A percentile compares a stretch with the other conserved stretches of the same genome.
These are phyloP conservation scores for Lepidurus apus DNA, from an alignment of 1,140 invertebrate species.

Conservation along the genomic window DNA sequence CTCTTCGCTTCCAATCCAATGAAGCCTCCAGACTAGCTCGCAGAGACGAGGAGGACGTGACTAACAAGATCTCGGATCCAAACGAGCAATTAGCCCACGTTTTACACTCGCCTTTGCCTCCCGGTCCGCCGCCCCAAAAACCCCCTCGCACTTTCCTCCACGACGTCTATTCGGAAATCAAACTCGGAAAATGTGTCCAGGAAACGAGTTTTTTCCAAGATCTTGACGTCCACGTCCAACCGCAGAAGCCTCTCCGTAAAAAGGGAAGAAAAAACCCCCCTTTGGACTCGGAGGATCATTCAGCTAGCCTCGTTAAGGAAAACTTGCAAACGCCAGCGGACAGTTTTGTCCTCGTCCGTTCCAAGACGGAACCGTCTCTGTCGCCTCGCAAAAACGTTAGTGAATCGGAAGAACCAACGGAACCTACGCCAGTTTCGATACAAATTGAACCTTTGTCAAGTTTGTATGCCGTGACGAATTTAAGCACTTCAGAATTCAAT, in stretches of 20 bases:
- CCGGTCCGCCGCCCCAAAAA: conserved; percentile 62
- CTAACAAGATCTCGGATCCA: conserved; percentile 1
- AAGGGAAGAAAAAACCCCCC: background rate
- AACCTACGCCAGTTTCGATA: background rate
- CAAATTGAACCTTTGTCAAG: no score
- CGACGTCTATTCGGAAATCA: conserved; percentile 37
- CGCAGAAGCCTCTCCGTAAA: conserved; percentile 25
- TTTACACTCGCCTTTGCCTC: conserved; percentile 56
- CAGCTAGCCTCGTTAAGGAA: background rate
- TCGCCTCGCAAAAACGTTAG: background rate
- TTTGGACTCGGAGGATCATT: background rate
- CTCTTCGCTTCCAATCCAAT: background rate
- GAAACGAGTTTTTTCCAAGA: background rate
- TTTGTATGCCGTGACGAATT: background rate
- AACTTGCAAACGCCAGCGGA: background rate
- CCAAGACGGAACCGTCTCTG: conserved; percentile 33
- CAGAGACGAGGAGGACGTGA: conserved; percentile 20
- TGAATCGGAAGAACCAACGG: background rate
- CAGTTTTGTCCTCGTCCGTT: conserved; percentile 23
- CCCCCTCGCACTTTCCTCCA: conserved; percentile 61
- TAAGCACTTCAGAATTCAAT: background rate
- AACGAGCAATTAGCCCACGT: conserved; percentile 48
- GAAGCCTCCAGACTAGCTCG: background rate
- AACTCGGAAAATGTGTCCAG: background rate
- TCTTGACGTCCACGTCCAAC: conserved; percentile 31